A percentile compares a stretch with the other conserved stretches of the same genome.
Evolutionary conservation across 2,888 invertebrate genomes (phyloP).

Genomic region (Chydorus sphaericus): DNA sequence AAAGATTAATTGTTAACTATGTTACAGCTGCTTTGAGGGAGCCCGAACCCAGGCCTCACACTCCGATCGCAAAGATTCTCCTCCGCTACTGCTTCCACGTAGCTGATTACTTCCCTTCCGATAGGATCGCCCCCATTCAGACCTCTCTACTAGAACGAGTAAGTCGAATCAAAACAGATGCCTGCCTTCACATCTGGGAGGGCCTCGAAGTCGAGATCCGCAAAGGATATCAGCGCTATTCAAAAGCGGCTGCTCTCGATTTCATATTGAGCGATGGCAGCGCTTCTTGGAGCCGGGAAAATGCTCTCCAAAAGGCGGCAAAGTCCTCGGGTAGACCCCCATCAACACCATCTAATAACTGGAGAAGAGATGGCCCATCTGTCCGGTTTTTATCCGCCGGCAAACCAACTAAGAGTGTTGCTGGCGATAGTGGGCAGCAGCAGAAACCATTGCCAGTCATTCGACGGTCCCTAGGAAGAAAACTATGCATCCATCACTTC

Average conservation of each 20-base stretch:
- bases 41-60: not conserved
- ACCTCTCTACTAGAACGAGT: not conserved
- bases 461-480: not conserved
- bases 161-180: not conserved
- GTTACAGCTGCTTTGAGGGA: not conserved
- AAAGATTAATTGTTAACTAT: not conserved
- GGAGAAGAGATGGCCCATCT: not conserved
- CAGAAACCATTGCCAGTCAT: not conserved
- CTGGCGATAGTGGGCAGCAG: no score
- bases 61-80: not conserved
- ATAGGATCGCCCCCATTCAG: not conserved
- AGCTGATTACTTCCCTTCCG: not conserved
- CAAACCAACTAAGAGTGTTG: not conserved
- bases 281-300: not conserved
- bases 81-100: not conserved
- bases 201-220: not conserved
- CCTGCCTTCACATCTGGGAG: not conserved
- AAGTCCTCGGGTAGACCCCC: no score
- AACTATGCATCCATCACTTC: not conserved
- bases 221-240: not conserved
- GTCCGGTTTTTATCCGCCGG: not conserved
- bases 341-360: no score
- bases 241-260: not conserved
- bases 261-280: not conserved
- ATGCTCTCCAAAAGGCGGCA: no score